Base-by-base conservation (phyloP, 2,888 invertebrate species). In the Adineta ricciae region DNA sequence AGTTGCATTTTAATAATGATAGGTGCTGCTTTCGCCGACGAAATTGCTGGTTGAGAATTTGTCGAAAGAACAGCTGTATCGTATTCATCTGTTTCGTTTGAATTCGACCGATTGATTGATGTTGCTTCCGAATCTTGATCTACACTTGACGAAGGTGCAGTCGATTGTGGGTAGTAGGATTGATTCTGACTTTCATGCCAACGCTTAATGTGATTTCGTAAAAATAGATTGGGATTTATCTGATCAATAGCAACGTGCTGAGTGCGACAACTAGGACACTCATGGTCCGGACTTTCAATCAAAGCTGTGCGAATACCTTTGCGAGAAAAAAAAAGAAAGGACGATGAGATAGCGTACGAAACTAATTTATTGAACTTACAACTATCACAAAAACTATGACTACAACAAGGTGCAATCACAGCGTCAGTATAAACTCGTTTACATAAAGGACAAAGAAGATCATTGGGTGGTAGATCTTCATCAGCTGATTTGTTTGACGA, bases 341-440 rank as follows among this genome's bases (percentile, higher is more conserved):
- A 3, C 5, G 11, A 36, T 38, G 21, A 3, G 1, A 2, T 2
- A 78, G 21, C 24, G 38, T 49, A 0, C 32, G 9, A 21, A n/a
- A 24, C 11, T 7, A 11, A n/a, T 64, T 73, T 84, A 36, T 21
- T 49, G 16, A 16, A 92, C 93, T 93, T 92, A 94, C 99, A 99
- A 91, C 98, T 97, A 91, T 98, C 97, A 91, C 99, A 99, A 91
- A 96, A 99, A 19, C 96, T 96, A 90, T 95, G 95, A 7, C 97
- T 98, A 91, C 99, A 99, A 90, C 98, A 99, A 0, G 96, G 96
- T 90, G 97, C 96, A 93, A 98, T 94, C 49, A 98, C 97, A 64
- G 98, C 98, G 91, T 99, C 98, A 0, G 94, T 94, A 87, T 97
- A 93, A 72, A 98, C 92, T 90, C 96, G 96, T 84, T 95, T 93